Conservation (phyloP, 2,113 vertebrate species). For the Phylloscopus trochilus region DNA sequence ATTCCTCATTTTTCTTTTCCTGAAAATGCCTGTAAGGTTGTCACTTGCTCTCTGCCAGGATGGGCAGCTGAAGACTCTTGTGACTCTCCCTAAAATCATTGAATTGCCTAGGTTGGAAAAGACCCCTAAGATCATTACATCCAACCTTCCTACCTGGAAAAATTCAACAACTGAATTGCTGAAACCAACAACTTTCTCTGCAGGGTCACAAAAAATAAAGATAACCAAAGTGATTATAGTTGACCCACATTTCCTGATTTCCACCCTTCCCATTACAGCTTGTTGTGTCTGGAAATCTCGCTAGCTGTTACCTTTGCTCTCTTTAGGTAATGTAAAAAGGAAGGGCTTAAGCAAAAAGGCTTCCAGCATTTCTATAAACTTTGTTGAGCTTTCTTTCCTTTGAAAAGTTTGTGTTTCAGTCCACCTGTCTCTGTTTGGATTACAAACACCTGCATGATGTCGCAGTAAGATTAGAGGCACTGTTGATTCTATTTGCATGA, state of each 20-base stretch:
- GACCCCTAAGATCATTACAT: neutral
- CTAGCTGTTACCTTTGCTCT: neutral
- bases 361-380: neutral
- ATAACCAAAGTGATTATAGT: neutral
- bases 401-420: neutral
- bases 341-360: neutral
- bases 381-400: neutral
- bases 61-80: neutral
- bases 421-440: neutral
- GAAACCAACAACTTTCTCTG: neutral
- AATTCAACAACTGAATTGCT: neutral
- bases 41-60: neutral
- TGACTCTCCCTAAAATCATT: neutral
- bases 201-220: neutral
- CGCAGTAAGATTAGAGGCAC: neutral
- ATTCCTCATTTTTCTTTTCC: neutral
- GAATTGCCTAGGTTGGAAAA: neutral
- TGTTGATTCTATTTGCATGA: neutral
- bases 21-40: neutral
- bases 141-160: neutral
- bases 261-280: neutral
- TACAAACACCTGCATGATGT: neutral
- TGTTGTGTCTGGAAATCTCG: neutral
- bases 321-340: neutral
- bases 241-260: neutral